Evolutionary conservation across 2,888 invertebrate genomes (phyloP).

Genomic region (Leptinotarsa juncta): DNA sequence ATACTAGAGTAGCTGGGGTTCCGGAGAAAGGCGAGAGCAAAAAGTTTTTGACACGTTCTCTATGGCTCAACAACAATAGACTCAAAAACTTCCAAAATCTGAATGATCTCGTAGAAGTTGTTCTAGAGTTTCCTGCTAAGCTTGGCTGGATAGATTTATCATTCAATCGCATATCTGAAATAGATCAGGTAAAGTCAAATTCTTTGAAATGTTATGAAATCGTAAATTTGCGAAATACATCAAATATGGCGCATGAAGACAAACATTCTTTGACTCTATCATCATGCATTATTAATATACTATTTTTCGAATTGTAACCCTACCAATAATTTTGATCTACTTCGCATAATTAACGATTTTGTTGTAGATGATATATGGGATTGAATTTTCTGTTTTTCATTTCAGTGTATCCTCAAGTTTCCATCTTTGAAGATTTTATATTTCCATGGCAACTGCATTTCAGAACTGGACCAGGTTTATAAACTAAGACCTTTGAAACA

Average conservation of each 20-base stretch:
- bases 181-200: constrained; percentile 59
- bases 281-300: too few relatives aligned
- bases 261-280: too few relatives aligned
- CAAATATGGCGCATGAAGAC: too few relatives aligned
- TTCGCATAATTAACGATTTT: too few relatives aligned
- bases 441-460: constrained; percentile 73
- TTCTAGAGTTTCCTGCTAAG: constrained; percentile 63
- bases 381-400: neutral
- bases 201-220: too few relatives aligned
- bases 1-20: constrained; percentile 62
- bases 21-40: constrained; percentile 60
- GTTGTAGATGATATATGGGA: neutral
- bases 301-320: too few relatives aligned
- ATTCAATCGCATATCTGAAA: constrained; percentile 64
- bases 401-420: constrained; percentile 62
- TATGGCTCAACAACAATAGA: constrained; percentile 69
- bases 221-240: too few relatives aligned
- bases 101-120: constrained; percentile 59
- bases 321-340: too few relatives aligned
- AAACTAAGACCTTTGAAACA: constrained; percentile 65
- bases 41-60: constrained; percentile 65
- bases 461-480: constrained; percentile 66
- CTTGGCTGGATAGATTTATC: constrained; percentile 70
- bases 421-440: constrained; percentile 71
- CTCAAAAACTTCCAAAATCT: constrained; percentile 62